Evolutionary conservation across 2,113 vertebrate genomes (phyloP).

Genomic region (Pollimyrus isidori): DNA sequence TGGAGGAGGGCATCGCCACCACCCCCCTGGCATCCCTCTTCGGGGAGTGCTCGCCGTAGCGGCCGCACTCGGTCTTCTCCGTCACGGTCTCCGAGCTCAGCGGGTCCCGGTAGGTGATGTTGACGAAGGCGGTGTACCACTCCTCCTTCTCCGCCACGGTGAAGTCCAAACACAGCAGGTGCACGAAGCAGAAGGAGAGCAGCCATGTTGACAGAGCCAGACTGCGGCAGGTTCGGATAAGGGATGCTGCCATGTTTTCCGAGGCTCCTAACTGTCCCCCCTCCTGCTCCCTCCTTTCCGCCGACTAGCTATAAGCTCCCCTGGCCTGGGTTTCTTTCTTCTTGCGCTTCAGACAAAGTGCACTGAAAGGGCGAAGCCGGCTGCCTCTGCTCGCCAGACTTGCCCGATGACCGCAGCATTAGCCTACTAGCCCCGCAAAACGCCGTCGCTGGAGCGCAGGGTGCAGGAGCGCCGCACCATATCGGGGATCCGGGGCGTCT

Average conservation of each 20-base stretch:
- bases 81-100: conserved; percentile 64
- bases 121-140: conserved; percentile 98
- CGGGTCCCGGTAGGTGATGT: conserved; percentile 88
- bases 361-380: background rate
- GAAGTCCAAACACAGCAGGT: conserved; percentile 92
- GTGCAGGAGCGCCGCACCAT: conserved; percentile 16
- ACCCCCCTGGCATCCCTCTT: conserved; percentile 84
- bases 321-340: background rate
- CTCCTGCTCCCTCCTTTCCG: conserved; percentile 21
- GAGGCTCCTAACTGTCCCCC: conserved; percentile 16
- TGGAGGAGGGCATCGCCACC: conserved; percentile 66
- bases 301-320: conserved; percentile 9
- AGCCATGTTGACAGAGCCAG: conserved; percentile 95
- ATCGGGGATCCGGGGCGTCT: conserved; percentile 17
- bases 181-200: conserved; percentile 92
- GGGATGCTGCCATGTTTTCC: conserved; percentile 72
- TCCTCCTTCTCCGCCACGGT: conserved; percentile 97
- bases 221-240: conserved; percentile 86
- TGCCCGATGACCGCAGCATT: background rate
- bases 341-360: background rate
- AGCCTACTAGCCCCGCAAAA: background rate
- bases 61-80: conserved; percentile 90
- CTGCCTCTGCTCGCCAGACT: background rate
- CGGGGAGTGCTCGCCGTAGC: conserved; percentile 91
- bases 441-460: conserved; percentile 17